A percentile compares a stretch with the other conserved stretches of the same genome.
Conservation (phyloP, 92 coral and sea anemone species). For the Parazoanthus swiftii region DNA sequence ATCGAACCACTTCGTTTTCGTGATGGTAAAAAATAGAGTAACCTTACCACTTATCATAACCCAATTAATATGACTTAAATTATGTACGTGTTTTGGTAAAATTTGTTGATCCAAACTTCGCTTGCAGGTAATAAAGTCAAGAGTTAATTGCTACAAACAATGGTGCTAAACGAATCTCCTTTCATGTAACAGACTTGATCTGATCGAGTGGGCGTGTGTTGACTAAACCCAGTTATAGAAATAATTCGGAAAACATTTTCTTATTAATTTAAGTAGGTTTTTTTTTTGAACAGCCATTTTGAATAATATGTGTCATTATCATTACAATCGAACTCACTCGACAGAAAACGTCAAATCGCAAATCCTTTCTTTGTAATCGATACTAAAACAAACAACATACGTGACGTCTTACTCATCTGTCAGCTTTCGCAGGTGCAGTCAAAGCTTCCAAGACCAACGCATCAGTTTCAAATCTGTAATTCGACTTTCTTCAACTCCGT, state of each 20-base stretch:
- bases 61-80: too few species aligned
- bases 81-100: too few species aligned
- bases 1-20: not conserved
- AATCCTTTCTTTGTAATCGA: not conserved
- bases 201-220: too few species aligned
- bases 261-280: too few species aligned
- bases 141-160: too few species aligned
- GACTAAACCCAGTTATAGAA: too few species aligned
- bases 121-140: too few species aligned
- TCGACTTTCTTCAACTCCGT: conserved; percentile 15
- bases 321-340: not conserved
- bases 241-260: too few species aligned
- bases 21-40: not conserved
- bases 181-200: too few species aligned
- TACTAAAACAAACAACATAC: not conserved
- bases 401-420: conserved; percentile 80
- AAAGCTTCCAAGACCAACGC: conserved; percentile 86
- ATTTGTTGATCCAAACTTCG: too few species aligned
- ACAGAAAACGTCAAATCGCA: not conserved
- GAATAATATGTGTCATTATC: not conserved
- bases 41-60: too few species aligned
- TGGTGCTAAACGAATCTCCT: too few species aligned
- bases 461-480: conserved; percentile 51
- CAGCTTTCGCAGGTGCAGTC: conserved; percentile 80
- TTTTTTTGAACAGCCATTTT: not conserved